Base-by-base conservation (phyloP, 2,797 vertebrate genomes). In the Nasua narica region DNA sequence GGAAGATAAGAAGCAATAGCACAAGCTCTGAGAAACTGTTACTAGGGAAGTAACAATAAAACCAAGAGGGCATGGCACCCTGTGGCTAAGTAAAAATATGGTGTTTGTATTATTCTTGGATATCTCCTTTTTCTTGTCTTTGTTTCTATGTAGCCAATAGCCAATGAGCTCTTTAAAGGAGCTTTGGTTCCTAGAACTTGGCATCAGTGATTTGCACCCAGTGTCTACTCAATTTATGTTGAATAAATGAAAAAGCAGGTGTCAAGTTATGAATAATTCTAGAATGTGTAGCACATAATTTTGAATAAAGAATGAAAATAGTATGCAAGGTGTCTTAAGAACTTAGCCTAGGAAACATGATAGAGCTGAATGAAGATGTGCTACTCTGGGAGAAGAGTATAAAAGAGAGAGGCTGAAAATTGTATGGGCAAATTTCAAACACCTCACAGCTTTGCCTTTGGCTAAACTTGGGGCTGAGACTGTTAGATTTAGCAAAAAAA, bases 391-490 rank as follows among this genome's bases (percentile, higher is more conserved):
- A 94, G 46, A 76, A 93, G 35, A 90, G 16, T 4, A 1, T 65
- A 11, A 70, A 50, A 58, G 25, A 87, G n/a, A 13, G 40, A 95
- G 21, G 7, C 43, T 79, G 48, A 84, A 69, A 85, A 92, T 21
- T 48, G 3, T 77, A 87, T 87, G 84, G 60, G 11, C n/a, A 85
- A 52, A 87, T 81, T 95, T 81, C 65, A 85, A 94, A 84, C 23
- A 35, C 16, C n/a, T 86, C 12, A 54, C 40, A 74, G 56, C 58
- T 90, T 95, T 65, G 82, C 78, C 62, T 94, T 82, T 90, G 67
- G 88, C 86, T 86, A 85, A 94, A 87, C 60, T 54, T 52, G 27
- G 54, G 69, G 37, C 82, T 96, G 43, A 96, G 43, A 79, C 21
- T 94, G 32, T 67, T 87, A 84, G 23, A 18, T 84, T 87, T 84